These are phyloP conservation scores for Minunthozetes semirufus DNA, from an alignment of 2,888 invertebrate genomes.

Conservation along the genomic window DNA sequence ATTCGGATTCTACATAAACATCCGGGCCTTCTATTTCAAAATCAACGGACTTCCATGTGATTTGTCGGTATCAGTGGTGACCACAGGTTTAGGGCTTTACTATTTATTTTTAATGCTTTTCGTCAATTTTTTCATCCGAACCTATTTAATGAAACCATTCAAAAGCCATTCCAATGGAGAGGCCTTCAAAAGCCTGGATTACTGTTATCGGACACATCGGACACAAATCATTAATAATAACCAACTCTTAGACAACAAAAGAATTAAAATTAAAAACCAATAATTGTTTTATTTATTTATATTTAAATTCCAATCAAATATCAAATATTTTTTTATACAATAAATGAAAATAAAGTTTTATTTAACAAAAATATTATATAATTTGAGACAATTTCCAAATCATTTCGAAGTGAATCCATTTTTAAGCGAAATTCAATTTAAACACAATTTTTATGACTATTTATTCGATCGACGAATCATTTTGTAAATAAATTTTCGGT, in stretches of 20 bases:
- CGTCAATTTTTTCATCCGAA: slow-evolving; percentile 85
- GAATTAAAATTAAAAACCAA: background rate
- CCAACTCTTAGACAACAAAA: background rate
- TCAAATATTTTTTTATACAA: no score
- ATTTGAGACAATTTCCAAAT: no score
- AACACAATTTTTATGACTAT: no score
- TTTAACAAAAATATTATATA: no score
- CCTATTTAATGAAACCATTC: slow-evolving; percentile 55
- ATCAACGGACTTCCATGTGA: slow-evolving; percentile 66
- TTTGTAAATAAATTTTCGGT: no score
- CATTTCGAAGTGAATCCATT: no score
- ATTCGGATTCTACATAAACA: slow-evolving; percentile 78
- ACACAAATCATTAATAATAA: background rate
- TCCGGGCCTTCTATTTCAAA: slow-evolving; percentile 69
- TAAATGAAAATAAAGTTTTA: no score
- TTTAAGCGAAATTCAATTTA: no score
- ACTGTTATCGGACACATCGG: background rate
- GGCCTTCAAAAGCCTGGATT: background rate
- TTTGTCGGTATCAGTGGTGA: slow-evolving; percentile 75
- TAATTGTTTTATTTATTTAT: no score
- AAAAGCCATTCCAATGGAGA: background rate
- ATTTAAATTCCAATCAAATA: no score
- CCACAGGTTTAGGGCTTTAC: slow-evolving; percentile 83
- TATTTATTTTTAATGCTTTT: slow-evolving; percentile 87
- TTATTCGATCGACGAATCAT: no score